Evolutionary conservation across 1,140 invertebrate genomes (phyloP).

Genomic region (Drosophila trapezifrons): DNA sequence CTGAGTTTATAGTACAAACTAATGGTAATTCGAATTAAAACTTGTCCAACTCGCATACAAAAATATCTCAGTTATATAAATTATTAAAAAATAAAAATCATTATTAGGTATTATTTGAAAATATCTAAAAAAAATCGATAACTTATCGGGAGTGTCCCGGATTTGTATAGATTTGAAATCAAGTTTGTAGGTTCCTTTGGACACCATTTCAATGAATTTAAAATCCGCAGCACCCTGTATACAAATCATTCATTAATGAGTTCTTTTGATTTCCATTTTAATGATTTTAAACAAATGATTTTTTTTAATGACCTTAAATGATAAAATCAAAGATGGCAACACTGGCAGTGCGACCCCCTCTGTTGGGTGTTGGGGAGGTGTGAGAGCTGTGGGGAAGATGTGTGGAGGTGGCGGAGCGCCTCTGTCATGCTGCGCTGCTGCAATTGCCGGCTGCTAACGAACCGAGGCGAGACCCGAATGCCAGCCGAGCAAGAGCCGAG

Average conservation of each 20-base stretch:
- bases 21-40: no score
- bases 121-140: no score
- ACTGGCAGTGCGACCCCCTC: slow-evolving; percentile 11
- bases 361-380: not conserved
- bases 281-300: not conserved
- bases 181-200: not conserved
- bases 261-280: not conserved
- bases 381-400: not conserved
- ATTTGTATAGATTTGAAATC: not conserved
- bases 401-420: not conserved
- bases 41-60: no score
- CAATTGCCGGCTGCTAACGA: slow-evolving; percentile 40
- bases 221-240: no score
- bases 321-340: slow-evolving; percentile 2
- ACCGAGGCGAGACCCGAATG: slow-evolving; percentile 32
- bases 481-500: slow-evolving; percentile 4
- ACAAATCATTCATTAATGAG: no score
- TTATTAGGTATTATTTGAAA: no score
- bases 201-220: not conserved
- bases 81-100: no score
- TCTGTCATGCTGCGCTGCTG: slow-evolving; percentile 20
- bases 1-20: no score
- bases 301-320: not conserved
- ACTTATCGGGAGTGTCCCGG: no score
- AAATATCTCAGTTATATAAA: no score